A percentile compares a stretch with the other conserved stretches of the same genome.
phyloP scores from a whole-genome alignment of 2,888 invertebrate genomes.

The Drosophila antonietae region DNA sequence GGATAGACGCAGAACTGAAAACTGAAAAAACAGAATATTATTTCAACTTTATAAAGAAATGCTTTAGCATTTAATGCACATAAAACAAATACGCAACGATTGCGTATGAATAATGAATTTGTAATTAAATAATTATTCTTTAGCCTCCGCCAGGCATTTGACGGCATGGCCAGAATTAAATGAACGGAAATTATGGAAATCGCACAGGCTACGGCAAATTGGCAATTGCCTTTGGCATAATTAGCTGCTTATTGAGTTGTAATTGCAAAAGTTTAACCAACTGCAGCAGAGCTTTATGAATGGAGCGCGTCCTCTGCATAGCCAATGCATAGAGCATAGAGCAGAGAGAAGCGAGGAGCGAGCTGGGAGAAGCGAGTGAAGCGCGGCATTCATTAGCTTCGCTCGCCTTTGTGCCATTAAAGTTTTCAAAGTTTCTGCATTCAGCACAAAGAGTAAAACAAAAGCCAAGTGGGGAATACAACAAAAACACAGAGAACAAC shows the following conservation, averaged over 20 bases:
- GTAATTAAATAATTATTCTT: conserved; percentile 8
- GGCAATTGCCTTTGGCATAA: conserved; percentile 47
- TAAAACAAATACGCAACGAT: neutral
- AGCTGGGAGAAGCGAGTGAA: conserved; percentile 11
- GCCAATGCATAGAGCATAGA: conserved; percentile 26
- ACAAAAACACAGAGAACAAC: conserved; percentile 6
- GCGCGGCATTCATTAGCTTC: conserved; percentile 49
- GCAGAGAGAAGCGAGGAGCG: conserved; percentile 12
- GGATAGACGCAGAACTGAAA: no score
- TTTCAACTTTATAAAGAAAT: no score
- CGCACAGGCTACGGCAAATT: conserved; percentile 14
- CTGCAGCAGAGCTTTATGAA: conserved; percentile 40
- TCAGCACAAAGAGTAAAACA: conserved; percentile 19
- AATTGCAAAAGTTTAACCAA: conserved; percentile 73
- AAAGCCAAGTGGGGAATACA: conserved; percentile 10
- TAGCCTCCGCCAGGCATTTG: conserved; percentile 36
- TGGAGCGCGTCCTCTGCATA: conserved; percentile 18
- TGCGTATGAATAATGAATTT: conserved; percentile 50
- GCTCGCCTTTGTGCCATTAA: conserved; percentile 38
- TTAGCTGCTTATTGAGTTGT: conserved; percentile 74
- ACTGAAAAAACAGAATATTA: no score
- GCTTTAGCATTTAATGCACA: neutral
- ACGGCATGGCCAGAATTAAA: conserved; percentile 20
- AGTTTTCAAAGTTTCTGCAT: conserved; percentile 51
- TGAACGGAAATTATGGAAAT: conserved; percentile 39